These are phyloP conservation scores for Tetramorium alpestre DNA, from an alignment of 1,140 invertebrate species.

Conservation along the genomic window DNA sequence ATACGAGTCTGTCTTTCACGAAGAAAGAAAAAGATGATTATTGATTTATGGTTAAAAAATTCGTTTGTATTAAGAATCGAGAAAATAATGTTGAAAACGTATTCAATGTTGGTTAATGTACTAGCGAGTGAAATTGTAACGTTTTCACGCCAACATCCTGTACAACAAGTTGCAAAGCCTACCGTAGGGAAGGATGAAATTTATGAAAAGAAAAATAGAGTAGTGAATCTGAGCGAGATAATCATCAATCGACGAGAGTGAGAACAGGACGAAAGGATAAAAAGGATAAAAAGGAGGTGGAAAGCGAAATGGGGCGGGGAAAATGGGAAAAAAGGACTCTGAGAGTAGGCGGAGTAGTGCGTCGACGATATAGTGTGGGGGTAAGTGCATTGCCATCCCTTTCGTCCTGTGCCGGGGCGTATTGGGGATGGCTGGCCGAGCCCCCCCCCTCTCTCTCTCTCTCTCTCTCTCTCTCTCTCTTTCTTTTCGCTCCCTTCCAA, in stretches of 20 bases:
- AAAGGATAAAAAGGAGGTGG: neutral
- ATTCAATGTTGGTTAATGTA: neutral
- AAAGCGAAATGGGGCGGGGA: neutral
- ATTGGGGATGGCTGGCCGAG: conserved; percentile 20
- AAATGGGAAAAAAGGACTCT: conserved; percentile 55
- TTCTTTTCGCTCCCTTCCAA: neutral
- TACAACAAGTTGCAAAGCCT: conserved; percentile 4
- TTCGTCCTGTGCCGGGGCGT: conserved; percentile 41
- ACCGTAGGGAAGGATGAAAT: neutral
- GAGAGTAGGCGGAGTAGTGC: conserved; percentile 39
- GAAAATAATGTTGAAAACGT: neutral
- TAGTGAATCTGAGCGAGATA: neutral
- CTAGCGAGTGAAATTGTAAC: neutral
- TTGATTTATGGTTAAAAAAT: neutral
- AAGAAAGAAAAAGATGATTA: neutral
- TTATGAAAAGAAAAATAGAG: neutral
- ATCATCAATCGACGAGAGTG: neutral
- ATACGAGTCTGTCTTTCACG: neutral
- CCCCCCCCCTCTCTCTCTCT: neutral
- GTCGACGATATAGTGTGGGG: conserved; percentile 49
- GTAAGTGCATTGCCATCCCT: conserved; percentile 70
- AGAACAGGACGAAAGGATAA: conserved; percentile 39
- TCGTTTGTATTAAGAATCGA: neutral
- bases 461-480: too few relatives aligned
- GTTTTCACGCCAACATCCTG: neutral